Evolutionary conservation across 1,140 invertebrate genomes (phyloP).

Genomic region (Drosophila auraria): DNA sequence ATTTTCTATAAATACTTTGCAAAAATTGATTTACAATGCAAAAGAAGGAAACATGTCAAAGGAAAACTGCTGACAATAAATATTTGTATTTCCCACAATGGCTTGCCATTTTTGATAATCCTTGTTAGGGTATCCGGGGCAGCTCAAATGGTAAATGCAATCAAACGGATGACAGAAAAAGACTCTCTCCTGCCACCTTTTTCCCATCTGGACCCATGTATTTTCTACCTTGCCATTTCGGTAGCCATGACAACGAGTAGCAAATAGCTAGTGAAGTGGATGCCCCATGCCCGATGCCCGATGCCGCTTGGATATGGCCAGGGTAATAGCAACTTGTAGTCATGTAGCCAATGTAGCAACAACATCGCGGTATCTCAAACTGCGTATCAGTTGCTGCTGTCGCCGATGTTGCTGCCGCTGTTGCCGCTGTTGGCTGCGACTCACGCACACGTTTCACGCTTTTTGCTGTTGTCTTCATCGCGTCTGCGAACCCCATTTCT

Average conservation of each 20-base stretch:
- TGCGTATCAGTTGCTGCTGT: constrained; percentile 59
- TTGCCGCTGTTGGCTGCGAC: constrained; percentile 28
- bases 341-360: constrained; percentile 67
- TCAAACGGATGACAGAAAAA: constrained; percentile 47
- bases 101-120: too few species aligned
- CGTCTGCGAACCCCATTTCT: constrained; percentile 23
- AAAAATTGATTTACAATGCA: neutral
- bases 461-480: constrained; percentile 57
- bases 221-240: constrained; percentile 16
- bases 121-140: neutral
- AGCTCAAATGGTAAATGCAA: constrained; percentile 55
- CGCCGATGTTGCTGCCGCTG: constrained; percentile 27
- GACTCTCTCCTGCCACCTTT: constrained; percentile 2
- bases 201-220: neutral
- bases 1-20: neutral
- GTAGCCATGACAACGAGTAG: constrained; percentile 50
- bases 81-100: neutral
- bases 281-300: constrained; percentile 34
- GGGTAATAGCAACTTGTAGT: constrained; percentile 52
- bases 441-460: constrained; percentile 74
- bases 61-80: neutral
- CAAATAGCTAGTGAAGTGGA: constrained; percentile 43
- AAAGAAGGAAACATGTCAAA: too few species aligned
- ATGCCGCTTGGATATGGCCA: constrained; percentile 40
- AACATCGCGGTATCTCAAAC: constrained; percentile 68